phyloP scores from a whole-genome alignment of 2,797 vertebrate genomes.

The Chrysocyon brachyurus region DNA sequence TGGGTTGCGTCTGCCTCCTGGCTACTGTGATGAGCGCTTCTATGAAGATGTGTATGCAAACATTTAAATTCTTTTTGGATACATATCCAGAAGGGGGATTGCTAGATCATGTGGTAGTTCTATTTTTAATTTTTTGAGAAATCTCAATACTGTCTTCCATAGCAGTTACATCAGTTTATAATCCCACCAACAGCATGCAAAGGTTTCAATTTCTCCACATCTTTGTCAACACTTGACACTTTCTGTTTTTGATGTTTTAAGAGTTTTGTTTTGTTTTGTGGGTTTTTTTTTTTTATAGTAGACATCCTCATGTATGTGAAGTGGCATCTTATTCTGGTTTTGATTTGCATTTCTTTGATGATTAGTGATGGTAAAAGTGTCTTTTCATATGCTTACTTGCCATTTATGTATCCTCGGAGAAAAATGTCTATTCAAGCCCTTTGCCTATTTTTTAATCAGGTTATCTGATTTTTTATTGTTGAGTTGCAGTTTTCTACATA shows the following conservation, averaged over 20 bases:
- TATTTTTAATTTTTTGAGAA: background rate
- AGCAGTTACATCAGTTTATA: background rate
- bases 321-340: background rate
- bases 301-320: background rate
- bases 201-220: background rate
- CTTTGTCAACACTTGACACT: background rate
- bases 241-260: background rate
- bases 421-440: slow-evolving; percentile 1
- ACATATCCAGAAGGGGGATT: background rate
- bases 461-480: background rate
- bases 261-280: background rate
- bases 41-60: background rate
- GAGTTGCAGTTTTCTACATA: background rate
- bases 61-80: background rate
- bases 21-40: background rate
- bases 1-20: background rate
- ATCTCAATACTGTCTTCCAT: background rate
- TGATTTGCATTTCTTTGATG: background rate
- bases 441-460: background rate
- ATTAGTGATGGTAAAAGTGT: background rate
- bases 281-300: background rate
- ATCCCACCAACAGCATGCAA: background rate
- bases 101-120: background rate
- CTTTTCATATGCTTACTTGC: background rate
- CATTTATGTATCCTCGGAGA: background rate